phyloP scores from a whole-genome alignment of 2,888 invertebrate species.

The Drosophila borealis region DNA sequence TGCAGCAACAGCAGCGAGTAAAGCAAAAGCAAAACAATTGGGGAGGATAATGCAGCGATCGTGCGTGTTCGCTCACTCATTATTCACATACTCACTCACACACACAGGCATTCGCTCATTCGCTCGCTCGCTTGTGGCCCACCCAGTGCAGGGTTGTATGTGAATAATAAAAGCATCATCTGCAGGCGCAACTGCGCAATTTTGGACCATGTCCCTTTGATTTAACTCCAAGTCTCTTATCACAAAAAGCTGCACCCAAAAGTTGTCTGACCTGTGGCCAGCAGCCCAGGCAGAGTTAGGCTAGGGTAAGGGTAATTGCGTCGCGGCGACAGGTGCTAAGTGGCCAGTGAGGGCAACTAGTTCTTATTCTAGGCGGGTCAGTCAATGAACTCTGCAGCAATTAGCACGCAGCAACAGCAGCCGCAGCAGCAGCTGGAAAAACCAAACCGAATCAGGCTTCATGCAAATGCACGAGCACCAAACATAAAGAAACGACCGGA shows the following conservation, averaged over 20 bases:
- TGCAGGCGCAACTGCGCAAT: constrained; percentile 8
- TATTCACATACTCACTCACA: neutral
- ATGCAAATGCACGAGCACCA: constrained; percentile 24
- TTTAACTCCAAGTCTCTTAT: constrained; percentile 4
- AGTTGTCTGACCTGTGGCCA: constrained; percentile 6
- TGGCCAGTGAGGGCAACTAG: constrained; percentile 51
- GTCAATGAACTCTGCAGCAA: constrained; percentile 64
- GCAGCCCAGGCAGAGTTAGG: neutral
- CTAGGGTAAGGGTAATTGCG: neutral
- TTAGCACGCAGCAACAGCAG: constrained; percentile 44
- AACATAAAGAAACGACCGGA: constrained; percentile 30
- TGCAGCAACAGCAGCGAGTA: constrained; percentile 39
- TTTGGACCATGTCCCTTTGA: constrained; percentile 7
- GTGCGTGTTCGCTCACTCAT: constrained; percentile 1
- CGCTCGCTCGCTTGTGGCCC: constrained; percentile 18
- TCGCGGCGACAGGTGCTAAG: constrained; percentile 67
- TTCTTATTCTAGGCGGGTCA: constrained; percentile 56
- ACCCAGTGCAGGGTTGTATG: constrained; percentile 40
- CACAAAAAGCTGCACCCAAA: neutral
- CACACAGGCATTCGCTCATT: neutral
- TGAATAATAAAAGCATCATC: constrained; percentile 3
- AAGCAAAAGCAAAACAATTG: constrained; percentile 29
- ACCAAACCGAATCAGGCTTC: neutral
- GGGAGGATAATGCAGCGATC: constrained; percentile 60
- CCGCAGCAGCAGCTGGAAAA: constrained; percentile 17